Evolutionary conservation across 2,797 vertebrate genomes (phyloP).

Genomic region (Okamejei kenojei): DNA sequence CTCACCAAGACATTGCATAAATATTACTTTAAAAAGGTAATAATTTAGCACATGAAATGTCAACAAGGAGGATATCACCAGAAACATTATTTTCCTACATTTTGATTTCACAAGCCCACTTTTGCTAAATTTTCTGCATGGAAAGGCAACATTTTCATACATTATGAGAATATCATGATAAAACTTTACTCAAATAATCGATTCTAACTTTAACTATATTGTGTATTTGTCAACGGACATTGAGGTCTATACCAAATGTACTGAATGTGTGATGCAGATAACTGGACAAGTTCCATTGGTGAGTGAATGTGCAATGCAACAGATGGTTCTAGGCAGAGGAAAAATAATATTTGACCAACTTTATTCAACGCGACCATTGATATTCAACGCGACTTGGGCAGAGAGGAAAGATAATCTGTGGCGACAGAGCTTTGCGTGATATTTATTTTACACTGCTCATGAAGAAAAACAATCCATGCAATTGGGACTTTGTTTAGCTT

Average conservation of each 20-base stretch:
- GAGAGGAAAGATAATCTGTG: neutral
- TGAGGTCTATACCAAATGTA: neutral
- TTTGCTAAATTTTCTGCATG: neutral
- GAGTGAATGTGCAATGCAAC: neutral
- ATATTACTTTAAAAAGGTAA: neutral
- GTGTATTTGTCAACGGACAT: neutral
- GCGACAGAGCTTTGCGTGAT: neutral
- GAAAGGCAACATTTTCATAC: neutral
- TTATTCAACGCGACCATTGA: neutral
- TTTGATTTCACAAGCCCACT: neutral
- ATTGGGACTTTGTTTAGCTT: neutral
- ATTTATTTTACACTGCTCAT: neutral
- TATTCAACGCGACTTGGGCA: neutral
- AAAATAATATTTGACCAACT: neutral
- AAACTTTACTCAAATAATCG: neutral
- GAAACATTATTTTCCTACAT: neutral
- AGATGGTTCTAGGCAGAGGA: neutral
- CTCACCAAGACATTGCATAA: neutral
- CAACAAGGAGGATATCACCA: neutral
- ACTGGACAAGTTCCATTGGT: neutral
- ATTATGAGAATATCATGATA: neutral
- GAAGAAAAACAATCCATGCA: neutral
- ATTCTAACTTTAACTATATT: neutral
- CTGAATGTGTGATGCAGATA: neutral
- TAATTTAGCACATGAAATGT: neutral